phyloP scores from a whole-genome alignment of 2,888 invertebrate species.

The Eristalinus aeneus region DNA sequence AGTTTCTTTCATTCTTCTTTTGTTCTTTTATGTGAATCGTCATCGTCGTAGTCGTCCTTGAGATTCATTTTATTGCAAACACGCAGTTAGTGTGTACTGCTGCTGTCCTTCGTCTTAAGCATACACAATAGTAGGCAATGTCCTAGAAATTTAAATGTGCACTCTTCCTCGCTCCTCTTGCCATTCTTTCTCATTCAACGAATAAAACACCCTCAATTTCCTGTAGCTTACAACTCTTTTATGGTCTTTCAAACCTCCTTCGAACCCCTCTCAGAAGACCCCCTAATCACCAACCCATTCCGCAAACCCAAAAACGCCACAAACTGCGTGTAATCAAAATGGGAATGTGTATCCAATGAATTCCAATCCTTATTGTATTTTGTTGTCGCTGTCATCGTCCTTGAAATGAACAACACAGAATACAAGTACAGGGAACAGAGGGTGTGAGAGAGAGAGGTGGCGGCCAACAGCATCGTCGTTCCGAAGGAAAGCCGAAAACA shows the following conservation, averaged over 20 bases:
- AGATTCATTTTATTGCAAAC: slow-evolving; percentile 49
- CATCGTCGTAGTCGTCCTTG: slow-evolving; percentile 23
- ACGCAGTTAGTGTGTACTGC: background rate
- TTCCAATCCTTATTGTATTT: slow-evolving; percentile 39
- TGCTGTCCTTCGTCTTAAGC: slow-evolving; percentile 1
- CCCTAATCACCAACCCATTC: background rate
- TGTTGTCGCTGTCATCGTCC: slow-evolving; percentile 14
- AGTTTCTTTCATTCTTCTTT: background rate
- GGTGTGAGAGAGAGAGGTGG: background rate
- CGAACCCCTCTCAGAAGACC: background rate
- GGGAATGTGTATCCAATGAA: slow-evolving; percentile 22
- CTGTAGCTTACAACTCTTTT: slow-evolving; percentile 31
- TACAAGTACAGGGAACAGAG: background rate
- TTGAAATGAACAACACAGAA: slow-evolving; percentile 14
- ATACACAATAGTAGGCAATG: slow-evolving; percentile 35
- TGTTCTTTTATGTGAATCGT: slow-evolving; percentile 14
- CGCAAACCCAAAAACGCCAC: background rate
- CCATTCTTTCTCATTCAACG: background rate
- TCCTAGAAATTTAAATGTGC: slow-evolving; percentile 48
- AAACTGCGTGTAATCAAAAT: slow-evolving; percentile 38
- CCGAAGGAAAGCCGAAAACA: background rate
- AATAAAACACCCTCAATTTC: background rate
- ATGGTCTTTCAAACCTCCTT: slow-evolving; percentile 3
- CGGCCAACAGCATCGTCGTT: background rate
- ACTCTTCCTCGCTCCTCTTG: background rate